A percentile compares a stretch with the other conserved stretches of the same genome.
Conservation (phyloP, 2,888 invertebrate species). For the Mongoloraphidia duomilia region DNA sequence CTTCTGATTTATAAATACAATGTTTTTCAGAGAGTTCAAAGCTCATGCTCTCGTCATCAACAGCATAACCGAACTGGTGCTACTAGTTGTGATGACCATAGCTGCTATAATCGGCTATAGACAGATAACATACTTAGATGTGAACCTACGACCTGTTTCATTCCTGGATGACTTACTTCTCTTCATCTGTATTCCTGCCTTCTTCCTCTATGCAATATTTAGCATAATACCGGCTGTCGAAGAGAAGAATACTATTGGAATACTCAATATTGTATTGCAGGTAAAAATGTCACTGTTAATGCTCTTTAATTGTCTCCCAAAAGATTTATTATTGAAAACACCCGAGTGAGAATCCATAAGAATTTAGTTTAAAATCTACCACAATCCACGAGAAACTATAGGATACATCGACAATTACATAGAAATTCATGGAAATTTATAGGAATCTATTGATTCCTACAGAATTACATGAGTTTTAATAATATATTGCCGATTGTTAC, state of each 20-base stretch:
- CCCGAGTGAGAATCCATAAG: no score
- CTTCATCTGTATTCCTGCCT: slow-evolving; percentile 57
- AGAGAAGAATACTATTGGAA: slow-evolving; percentile 34
- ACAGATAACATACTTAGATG: slow-evolving; percentile 48
- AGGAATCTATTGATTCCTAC: no score
- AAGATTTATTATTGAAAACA: no score
- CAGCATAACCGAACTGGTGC: slow-evolving; percentile 35
- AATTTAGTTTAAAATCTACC: no score
- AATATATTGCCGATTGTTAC: no score
- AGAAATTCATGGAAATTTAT: no score
- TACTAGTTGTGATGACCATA: slow-evolving; percentile 42
- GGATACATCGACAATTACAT: no score
- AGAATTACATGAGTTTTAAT: no score
- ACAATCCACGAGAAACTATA: no score
- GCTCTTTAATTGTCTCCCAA: no score
- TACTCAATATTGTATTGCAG: slow-evolving; percentile 39
- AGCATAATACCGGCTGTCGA: slow-evolving; percentile 50
- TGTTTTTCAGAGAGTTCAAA: slow-evolving; percentile 31
- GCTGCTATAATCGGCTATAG: slow-evolving; percentile 43
- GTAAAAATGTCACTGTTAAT: slow-evolving; percentile 27
- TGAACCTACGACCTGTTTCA: slow-evolving; percentile 47
- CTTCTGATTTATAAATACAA: not conserved
- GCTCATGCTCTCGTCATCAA: slow-evolving; percentile 36
- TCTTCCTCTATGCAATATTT: slow-evolving; percentile 54
- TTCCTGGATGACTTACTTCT: slow-evolving; percentile 54